phyloP scores from a whole-genome alignment of 2,888 invertebrate genomes.

The Leucophora obtusa region DNA sequence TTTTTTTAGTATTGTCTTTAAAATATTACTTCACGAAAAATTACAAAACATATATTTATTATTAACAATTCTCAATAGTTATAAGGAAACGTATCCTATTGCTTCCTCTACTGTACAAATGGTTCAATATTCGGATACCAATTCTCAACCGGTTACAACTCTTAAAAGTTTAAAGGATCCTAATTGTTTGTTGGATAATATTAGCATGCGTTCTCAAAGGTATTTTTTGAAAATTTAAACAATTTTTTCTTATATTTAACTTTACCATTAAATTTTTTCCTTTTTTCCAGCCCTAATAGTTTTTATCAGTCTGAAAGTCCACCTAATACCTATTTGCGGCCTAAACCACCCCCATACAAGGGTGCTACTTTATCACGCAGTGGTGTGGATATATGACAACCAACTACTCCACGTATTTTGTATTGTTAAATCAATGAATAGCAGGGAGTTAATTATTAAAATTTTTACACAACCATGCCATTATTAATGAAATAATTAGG shows the following conservation, averaged over 20 bases:
- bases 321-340: slow-evolving; percentile 77
- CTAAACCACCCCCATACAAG: slow-evolving; percentile 78
- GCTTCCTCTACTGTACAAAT: slow-evolving; percentile 81
- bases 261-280: neutral
- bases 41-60: neutral
- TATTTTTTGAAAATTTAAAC: slow-evolving; percentile 41
- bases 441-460: too few relatives aligned
- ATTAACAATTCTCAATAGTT: slow-evolving; percentile 23
- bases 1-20: neutral
- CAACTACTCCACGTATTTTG: slow-evolving; percentile 76
- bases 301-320: slow-evolving; percentile 80
- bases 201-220: slow-evolving; percentile 78
- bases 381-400: slow-evolving; percentile 78
- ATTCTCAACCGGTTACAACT: slow-evolving; percentile 81
- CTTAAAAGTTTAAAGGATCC: slow-evolving; percentile 81
- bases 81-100: slow-evolving; percentile 69
- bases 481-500: too few relatives aligned
- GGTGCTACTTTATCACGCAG: slow-evolving; percentile 72
- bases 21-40: neutral
- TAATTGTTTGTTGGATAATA: slow-evolving; percentile 76
- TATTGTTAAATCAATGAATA: slow-evolving; percentile 72
- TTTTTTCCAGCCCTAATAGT: slow-evolving; percentile 80
- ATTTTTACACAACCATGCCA: too few relatives aligned
- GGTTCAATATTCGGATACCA: slow-evolving; percentile 81
- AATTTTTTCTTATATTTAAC: neutral